Evolutionary conservation across 2,113 vertebrate species (phyloP).

Genomic region (Oryzias curvinotus): DNA sequence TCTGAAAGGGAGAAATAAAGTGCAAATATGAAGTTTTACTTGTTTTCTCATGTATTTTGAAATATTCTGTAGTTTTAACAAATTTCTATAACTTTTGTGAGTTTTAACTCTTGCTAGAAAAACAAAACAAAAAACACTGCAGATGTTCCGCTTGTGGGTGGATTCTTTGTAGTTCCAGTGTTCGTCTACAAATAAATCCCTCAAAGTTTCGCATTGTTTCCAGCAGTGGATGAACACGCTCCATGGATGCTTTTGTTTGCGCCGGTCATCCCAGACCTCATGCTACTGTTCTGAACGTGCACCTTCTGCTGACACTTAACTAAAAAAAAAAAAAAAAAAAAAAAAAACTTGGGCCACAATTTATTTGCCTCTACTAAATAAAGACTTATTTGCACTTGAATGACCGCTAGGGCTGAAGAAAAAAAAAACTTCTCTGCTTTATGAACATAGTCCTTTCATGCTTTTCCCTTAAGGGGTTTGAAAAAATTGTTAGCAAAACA

Average conservation of each 20-base stretch:
- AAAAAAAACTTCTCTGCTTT: slow-evolving; percentile 36
- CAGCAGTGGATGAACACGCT: slow-evolving; percentile 22
- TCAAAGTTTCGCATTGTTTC: slow-evolving; percentile 25
- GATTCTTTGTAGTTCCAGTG: slow-evolving; percentile 45
- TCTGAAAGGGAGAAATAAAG: slow-evolving; percentile 42
- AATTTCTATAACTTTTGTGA: slow-evolving; percentile 74
- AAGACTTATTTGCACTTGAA: slow-evolving; percentile 67
- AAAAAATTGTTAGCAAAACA: slow-evolving; percentile 40
- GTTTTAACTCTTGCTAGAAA: slow-evolving; percentile 64
- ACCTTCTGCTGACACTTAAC: slow-evolving; percentile 43
- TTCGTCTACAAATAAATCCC: slow-evolving; percentile 37
- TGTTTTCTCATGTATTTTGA: slow-evolving; percentile 77
- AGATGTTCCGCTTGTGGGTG: slow-evolving; percentile 39
- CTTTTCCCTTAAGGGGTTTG: slow-evolving; percentile 45
- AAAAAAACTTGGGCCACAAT: slow-evolving; percentile 65
- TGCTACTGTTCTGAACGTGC: slow-evolving; percentile 57
- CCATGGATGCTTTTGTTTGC: slow-evolving; percentile 41
- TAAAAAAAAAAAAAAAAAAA: neutral
- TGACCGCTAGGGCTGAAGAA: slow-evolving; percentile 65
- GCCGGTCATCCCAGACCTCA: slow-evolving; percentile 51
- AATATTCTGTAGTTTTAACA: slow-evolving; percentile 80
- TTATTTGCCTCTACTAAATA: slow-evolving; percentile 53
- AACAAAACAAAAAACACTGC: slow-evolving; percentile 23
- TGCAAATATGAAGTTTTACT: slow-evolving; percentile 64
- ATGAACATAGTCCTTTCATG: slow-evolving; percentile 45